Percentiles rank a stretch among this genome's conserved stretches.
Conservation (phyloP, 2,113 vertebrate species). For the Poeciliopsis occidentalis region DNA sequence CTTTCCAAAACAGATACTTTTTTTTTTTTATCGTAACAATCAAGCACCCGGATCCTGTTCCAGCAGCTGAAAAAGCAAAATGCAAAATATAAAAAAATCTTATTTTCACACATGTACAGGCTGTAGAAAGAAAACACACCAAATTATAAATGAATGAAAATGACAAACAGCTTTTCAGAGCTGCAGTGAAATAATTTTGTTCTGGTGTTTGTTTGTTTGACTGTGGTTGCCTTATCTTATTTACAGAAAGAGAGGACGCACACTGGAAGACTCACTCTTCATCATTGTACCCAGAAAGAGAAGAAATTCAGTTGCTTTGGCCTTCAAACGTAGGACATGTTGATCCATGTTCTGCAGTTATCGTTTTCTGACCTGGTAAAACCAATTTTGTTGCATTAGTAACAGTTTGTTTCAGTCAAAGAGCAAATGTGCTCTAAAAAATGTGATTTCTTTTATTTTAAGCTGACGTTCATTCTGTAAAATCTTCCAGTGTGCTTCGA, state of each 20-base stretch:
- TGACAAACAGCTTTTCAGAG: slow-evolving; percentile 13
- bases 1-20: slow-evolving; percentile 7
- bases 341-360: neutral
- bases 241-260: slow-evolving; percentile 60
- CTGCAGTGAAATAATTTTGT: slow-evolving; percentile 3
- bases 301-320: neutral
- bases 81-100: neutral
- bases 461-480: neutral
- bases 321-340: neutral
- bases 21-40: no score
- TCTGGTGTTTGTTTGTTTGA: slow-evolving; percentile 66
- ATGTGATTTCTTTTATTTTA: slow-evolving; percentile 9
- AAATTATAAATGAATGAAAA: slow-evolving; percentile 3
- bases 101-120: neutral
- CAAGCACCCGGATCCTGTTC: neutral
- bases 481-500: slow-evolving; percentile 63
- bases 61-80: neutral
- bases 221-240: slow-evolving; percentile 66
- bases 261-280: slow-evolving; percentile 21
- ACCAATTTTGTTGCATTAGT: neutral
- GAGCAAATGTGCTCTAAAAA: neutral
- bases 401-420: neutral
- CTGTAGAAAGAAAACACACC: neutral
- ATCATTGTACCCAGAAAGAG: neutral
- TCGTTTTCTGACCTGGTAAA: neutral